Percentiles rank a stretch among this genome's conserved stretches.
Conservation (phyloP, 2,888 invertebrate species). For the Drosophila eohydei region DNA sequence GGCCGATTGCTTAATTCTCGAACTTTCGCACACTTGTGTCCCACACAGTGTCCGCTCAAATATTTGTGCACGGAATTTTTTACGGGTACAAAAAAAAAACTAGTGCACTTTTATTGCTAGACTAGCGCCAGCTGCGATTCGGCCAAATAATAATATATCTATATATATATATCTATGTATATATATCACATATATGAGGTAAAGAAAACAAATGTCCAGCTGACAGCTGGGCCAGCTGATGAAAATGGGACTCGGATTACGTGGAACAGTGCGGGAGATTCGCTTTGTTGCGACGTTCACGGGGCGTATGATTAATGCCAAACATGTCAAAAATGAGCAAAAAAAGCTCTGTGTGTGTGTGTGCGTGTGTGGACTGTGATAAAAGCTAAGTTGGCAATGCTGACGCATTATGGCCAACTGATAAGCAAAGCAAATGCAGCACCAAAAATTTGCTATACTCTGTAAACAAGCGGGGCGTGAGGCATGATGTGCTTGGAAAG, state of each 20-base stretch:
- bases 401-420: slow-evolving; percentile 74
- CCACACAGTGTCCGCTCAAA: neutral
- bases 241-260: slow-evolving; percentile 31
- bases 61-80: slow-evolving; percentile 8
- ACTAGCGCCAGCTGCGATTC: slow-evolving; percentile 21
- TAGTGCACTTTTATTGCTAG: slow-evolving; percentile 10
- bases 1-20: neutral
- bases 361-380: slow-evolving; percentile 29
- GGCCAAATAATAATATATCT: neutral
- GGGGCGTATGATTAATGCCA: slow-evolving; percentile 54
- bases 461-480: neutral
- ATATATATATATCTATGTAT: neutral
- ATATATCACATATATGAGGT: neutral
- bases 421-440: slow-evolving; percentile 57
- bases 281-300: slow-evolving; percentile 20
- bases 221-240: slow-evolving; percentile 47
- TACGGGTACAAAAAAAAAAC: neutral
- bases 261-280: slow-evolving; percentile 14
- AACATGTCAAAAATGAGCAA: slow-evolving; percentile 32
- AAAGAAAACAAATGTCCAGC: slow-evolving; percentile 24
- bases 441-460: slow-evolving; percentile 32
- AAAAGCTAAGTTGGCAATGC: slow-evolving; percentile 47
- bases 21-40: neutral
- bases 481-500: neutral
- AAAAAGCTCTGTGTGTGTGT: neutral